Evolutionary conservation across 2,113 vertebrate genomes (phyloP), one percentile per base, ranked within the genome.

Genomic region (Laticauda laticaudata): DNA sequence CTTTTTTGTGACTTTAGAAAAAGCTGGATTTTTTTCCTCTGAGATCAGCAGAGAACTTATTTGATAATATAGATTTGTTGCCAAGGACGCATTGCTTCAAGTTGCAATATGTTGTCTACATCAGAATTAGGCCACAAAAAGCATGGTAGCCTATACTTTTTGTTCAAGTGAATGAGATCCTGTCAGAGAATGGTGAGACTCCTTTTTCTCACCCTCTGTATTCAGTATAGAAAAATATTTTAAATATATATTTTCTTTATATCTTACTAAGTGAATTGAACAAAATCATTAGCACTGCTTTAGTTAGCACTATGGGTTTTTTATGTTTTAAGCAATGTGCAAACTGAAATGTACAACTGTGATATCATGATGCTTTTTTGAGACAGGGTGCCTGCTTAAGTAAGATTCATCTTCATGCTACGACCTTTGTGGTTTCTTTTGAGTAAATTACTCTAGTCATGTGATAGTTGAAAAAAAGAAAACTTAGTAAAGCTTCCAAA

Each of bases 331-430:
- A 96, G 94, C 92, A 90, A 18, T 59, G 34, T 96, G 94, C 96
- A 97, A 95, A 96, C 81, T 94, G 91, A 96, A 94, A 95, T 96
- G 94, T 95, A 92, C 89, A 90, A 91, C 94, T 95, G 56, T 20
- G 88, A 94, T 93, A 92, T 94, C 45, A 91, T 94, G 90, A 93
- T 91, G 89, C 55, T 95, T 92, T 90, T 96, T 95, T 93, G 94
- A 97, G 91, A 94, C 95, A 96, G 94, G 91, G 64, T 51, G 90
- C 96, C 90, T 97, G 94, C 96, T 96, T 94, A 95, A 95, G 92
- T 95, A 90, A 92, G 92, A 95, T 96, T 6, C 96, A 94, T 95
- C 95, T 96, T 90, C 75, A 57, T 90, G 94, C 24, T 95, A 88
- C 93, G 96, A 85, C 93, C 94, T 96, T 93, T 92, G n/a, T 90